Conservation (phyloP, 2,888 invertebrate genomes). For the Hydrotaea diabolus region DNA sequence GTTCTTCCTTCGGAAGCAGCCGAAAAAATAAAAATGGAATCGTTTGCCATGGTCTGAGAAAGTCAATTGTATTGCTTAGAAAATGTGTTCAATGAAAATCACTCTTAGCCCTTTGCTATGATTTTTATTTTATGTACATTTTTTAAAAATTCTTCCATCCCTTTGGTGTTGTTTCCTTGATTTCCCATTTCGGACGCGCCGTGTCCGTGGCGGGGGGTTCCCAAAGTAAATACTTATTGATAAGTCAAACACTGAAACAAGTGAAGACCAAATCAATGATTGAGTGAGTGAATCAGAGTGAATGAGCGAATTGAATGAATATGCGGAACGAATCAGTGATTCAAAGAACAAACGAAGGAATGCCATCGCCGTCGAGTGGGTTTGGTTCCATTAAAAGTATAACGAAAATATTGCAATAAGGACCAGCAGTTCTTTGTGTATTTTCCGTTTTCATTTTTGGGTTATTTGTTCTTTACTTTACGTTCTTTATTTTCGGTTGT, state of each 20-base stretch:
- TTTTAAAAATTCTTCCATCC: conserved; percentile 29
- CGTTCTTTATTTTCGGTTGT: conserved; percentile 21
- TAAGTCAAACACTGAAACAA: conserved; percentile 54
- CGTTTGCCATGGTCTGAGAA: conserved; percentile 40
- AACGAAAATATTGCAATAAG: conserved; percentile 50
- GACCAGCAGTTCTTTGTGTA: conserved; percentile 50
- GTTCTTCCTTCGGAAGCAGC: conserved; percentile 43
- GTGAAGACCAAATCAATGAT: conserved; percentile 33
- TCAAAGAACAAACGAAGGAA: conserved; percentile 60
- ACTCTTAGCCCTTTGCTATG: not conserved
- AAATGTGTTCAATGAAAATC: conserved; percentile 13
- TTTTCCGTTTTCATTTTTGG: conserved; percentile 39
- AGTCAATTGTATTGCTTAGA: conserved; percentile 54
- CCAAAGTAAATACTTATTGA: conserved; percentile 60
- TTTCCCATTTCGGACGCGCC: not conserved
- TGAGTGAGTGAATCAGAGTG: conserved; percentile 32
- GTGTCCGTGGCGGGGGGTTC: conserved; percentile 21
- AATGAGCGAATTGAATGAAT: conserved; percentile 50
- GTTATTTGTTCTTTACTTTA: conserved; percentile 25
- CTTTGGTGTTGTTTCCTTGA: conserved; percentile 1
- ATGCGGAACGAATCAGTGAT: conserved; percentile 63
- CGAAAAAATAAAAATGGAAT: conserved; percentile 54
- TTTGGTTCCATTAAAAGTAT: conserved; percentile 63
- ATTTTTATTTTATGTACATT: conserved; percentile 37
- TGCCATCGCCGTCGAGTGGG: conserved; percentile 42